These are phyloP conservation scores for Chrysochloris asiatica DNA, from an alignment of 2,113 vertebrate species.

Conservation along the genomic window DNA sequence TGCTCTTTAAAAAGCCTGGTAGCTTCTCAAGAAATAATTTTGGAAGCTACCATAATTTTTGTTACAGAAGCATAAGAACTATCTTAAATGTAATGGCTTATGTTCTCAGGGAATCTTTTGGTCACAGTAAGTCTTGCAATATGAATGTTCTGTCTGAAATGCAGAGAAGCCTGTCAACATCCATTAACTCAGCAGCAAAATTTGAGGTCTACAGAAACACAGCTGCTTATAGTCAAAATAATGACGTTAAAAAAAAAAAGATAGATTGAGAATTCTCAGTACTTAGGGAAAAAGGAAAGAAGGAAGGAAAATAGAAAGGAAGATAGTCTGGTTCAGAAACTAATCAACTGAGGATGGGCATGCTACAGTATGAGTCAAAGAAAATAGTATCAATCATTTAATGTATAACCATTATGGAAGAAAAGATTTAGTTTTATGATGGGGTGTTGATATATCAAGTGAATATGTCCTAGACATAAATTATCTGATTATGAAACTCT, in stretches of 20 bases:
- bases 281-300: neutral
- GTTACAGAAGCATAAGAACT: neutral
- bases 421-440: accelerated
- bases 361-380: neutral
- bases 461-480: accelerated
- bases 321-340: neutral
- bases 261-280: neutral
- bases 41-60: neutral
- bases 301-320: neutral
- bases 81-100: neutral
- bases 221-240: neutral
- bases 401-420: neutral
- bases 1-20: neutral
- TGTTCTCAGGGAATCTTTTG: neutral
- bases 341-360: neutral
- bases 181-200: neutral
- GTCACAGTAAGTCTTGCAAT: neutral
- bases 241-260: neutral
- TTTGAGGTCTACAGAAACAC: neutral
- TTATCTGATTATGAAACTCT: neutral
- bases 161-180: neutral
- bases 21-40: conserved; percentile 20
- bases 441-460: neutral
- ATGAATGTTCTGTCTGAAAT: conserved; percentile 12
- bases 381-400: neutral